These are phyloP conservation scores for Drosophila mayri DNA, from an alignment of 1,140 invertebrate species.

Conservation along the genomic window DNA sequence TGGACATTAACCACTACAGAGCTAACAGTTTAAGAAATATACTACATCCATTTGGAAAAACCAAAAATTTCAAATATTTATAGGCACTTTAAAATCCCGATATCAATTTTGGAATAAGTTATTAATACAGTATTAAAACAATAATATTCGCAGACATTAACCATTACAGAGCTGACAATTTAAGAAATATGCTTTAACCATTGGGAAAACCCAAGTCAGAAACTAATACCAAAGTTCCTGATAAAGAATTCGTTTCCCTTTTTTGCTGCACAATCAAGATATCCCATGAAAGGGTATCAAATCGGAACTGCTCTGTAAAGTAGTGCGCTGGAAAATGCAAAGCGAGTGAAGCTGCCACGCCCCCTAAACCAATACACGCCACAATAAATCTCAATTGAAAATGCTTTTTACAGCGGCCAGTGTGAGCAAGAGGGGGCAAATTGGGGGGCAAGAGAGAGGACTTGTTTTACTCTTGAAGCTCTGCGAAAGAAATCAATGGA, in stretches of 20 bases:
- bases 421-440: constrained; percentile 1
- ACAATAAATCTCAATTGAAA: constrained; percentile 83
- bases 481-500: constrained; percentile 81
- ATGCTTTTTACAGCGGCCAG: constrained; percentile 67
- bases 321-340: constrained; percentile 68
- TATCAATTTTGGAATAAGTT: no score
- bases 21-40: no score
- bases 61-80: not conserved
- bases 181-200: not conserved
- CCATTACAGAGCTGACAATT: not conserved
- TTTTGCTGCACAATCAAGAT: not conserved
- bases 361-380: constrained; percentile 68
- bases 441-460: constrained; percentile 1
- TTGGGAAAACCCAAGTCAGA: no score
- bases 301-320: constrained; percentile 43
- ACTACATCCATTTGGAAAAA: no score
- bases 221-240: no score
- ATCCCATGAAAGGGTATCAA: not conserved
- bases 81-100: not conserved
- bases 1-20: not conserved
- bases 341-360: constrained; percentile 57
- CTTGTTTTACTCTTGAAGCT: constrained; percentile 65
- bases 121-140: not conserved
- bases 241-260: not conserved
- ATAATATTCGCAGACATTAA: not conserved